These are phyloP conservation scores for Accipiter virgatus DNA, from an alignment of 2,113 vertebrate species.

Conservation along the genomic window DNA sequence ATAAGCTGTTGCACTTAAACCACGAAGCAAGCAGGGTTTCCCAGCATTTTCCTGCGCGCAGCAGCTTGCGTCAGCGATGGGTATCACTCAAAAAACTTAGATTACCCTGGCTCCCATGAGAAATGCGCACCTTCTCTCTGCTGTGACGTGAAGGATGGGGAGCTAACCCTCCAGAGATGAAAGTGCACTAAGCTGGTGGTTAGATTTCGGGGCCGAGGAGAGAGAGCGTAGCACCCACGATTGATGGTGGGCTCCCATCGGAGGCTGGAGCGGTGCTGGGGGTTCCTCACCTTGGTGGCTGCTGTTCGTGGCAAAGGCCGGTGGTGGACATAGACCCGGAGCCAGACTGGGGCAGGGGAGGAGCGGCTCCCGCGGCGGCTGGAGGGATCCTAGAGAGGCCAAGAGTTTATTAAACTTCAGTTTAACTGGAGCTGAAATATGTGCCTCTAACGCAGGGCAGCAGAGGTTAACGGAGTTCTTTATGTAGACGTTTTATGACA, in stretches of 20 bases:
- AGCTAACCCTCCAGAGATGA: neutral
- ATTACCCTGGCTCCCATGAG: neutral
- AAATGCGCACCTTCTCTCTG: neutral
- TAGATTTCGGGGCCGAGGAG: neutral
- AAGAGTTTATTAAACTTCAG: conserved; percentile 31
- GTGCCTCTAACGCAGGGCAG: neutral
- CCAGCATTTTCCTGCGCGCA: neutral
- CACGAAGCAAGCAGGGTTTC: neutral
- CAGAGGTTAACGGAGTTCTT: conserved; percentile 11
- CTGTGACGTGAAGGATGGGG: accelerated
- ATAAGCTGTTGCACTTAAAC: neutral
- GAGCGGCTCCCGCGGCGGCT: neutral
- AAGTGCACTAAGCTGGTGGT: neutral
- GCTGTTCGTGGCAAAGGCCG: neutral
- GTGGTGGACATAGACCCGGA: neutral
- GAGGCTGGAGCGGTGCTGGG: neutral
- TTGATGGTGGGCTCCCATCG: neutral
- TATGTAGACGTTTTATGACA: conserved; percentile 21
- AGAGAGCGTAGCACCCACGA: accelerated
- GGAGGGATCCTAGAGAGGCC: neutral
- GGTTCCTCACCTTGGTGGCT: neutral
- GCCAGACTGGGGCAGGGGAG: neutral
- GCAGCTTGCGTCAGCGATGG: neutral
- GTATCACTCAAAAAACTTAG: neutral
- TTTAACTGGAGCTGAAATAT: conserved; percentile 31